Conservation (phyloP, 2,113 vertebrate genomes). For the Eudorcas thomsonii region DNA sequence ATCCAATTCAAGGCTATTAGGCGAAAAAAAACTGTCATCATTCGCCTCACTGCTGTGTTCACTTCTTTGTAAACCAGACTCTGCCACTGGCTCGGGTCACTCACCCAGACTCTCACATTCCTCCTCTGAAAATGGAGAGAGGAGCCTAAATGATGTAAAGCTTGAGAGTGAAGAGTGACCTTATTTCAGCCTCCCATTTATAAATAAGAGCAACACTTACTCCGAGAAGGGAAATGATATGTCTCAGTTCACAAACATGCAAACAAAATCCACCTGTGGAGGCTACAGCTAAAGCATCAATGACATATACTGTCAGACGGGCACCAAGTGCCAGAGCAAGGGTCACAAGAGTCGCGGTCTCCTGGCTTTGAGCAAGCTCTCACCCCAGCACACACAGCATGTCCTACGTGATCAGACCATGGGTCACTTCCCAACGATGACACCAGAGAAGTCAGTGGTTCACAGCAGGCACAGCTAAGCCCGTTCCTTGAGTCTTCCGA, state of each 20-base stretch:
- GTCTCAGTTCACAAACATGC: neutral
- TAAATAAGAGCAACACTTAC: neutral
- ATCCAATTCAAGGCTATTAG: neutral
- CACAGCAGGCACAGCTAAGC: neutral
- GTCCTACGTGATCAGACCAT: neutral
- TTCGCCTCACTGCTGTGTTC: neutral
- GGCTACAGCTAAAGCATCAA: neutral
- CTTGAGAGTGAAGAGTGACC: neutral
- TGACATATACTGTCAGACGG: neutral
- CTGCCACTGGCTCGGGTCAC: neutral
- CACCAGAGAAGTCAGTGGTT: neutral
- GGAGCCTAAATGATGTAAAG: neutral
- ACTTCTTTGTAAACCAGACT: neutral
- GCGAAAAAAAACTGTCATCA: neutral
- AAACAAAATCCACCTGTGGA: neutral
- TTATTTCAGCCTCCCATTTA: neutral
- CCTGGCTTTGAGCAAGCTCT: neutral
- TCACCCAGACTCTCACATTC: fast-evolving
- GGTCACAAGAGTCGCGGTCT: neutral
- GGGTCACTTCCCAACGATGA: neutral
- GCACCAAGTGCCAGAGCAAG: neutral
- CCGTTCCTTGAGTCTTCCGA: neutral
- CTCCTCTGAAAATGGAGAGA: neutral
- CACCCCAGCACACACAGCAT: neutral
- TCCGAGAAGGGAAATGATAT: neutral